Base-by-base conservation (phyloP, 2,113 vertebrate genomes). In the Rhineura floridana region DNA sequence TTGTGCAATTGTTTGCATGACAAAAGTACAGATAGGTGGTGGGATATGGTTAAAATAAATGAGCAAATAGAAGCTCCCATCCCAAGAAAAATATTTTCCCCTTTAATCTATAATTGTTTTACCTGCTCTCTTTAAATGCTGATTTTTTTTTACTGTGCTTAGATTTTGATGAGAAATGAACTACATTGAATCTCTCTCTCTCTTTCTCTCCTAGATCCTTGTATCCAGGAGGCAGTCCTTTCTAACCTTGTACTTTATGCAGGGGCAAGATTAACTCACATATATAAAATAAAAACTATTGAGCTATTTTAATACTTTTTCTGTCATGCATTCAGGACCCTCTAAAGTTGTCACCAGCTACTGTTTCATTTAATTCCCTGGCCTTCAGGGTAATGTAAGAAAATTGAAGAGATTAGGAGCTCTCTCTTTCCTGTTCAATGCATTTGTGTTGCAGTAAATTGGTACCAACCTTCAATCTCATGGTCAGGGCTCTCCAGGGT, bases 321-420 rank as follows among this genome's bases (percentile, higher is more conserved):
- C 91, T 96, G 95, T 93, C 94, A 96, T 93, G 88, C 90, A 94
- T 96, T 94, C 94, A 94, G 87, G 89, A 94, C 91, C 84, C 91
- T 94, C 90, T 95, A 93, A 96, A 95, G 92, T 95, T 96, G 94
- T 96, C 95, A 96, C 91, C 93, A 91, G 87, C 79, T 92, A 93
- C 89, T 92, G 94, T 97, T 96, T 97, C 96, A 96, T 96, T 97
- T 96, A 96, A 97, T 96, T 96, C 94, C 93, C 93, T 93, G 94
- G 94, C 94, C 96, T 96, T 97, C 94, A 91, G 95, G 95, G 95
- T 96, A 96, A 96, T 96, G 92, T 96, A 96, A 96, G 95, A 96
- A 97, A 97, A 96, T 92, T 95, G 95, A 96, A 96, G 94, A 94
- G 92, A 97, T 96, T 96, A 97, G 94, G 92, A 94, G 92, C 79